Conservation (phyloP, 2,797 vertebrate species). For the Chiroxiphia lanceolata region DNA sequence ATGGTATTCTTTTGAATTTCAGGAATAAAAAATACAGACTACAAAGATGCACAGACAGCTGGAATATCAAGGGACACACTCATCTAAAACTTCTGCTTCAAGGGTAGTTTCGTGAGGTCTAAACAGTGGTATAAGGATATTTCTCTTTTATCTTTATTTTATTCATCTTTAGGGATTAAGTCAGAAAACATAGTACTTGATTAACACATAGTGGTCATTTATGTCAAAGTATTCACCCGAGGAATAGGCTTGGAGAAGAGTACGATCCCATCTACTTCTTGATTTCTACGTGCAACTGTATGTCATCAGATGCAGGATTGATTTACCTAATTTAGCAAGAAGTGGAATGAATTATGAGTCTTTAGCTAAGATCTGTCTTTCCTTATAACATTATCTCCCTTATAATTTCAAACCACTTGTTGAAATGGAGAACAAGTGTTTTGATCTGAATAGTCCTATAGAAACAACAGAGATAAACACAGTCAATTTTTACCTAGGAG, state of each 20-base stretch:
- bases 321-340: neutral
- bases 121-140: neutral
- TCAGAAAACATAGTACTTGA: neutral
- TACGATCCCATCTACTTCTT: neutral
- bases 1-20: neutral
- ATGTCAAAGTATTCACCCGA: neutral
- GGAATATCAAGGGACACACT: neutral
- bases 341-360: neutral
- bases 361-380: neutral
- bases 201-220: neutral
- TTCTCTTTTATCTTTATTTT: neutral
- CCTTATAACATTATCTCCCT: neutral
- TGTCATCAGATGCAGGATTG: neutral
- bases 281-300: neutral
- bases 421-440: neutral
- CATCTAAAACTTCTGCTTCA: neutral
- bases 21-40: neutral
- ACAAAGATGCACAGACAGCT: neutral
- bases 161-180: neutral
- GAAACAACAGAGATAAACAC: neutral
- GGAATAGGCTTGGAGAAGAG: neutral
- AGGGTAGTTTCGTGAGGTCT: neutral
- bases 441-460: neutral
- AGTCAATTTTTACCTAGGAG: neutral
- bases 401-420: neutral